Conservation (phyloP, 92 coral and sea anemone genomes). For the Anthopleura xanthogrammica region DNA sequence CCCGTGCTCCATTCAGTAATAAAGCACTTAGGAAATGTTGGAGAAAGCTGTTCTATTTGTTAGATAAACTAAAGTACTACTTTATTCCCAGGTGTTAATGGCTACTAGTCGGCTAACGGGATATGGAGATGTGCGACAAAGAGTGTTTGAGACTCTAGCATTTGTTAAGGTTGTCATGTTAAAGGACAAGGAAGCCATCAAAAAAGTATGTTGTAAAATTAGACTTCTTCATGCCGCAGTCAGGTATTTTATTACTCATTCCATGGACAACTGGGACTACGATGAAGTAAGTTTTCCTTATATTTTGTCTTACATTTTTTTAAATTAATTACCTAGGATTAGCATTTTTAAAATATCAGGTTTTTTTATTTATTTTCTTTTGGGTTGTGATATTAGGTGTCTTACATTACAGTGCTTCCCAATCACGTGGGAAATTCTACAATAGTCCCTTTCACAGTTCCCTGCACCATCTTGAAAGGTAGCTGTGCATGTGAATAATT, state of each 20-base stretch:
- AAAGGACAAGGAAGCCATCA: slow-evolving; percentile 26
- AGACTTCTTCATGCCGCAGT: slow-evolving; percentile 51
- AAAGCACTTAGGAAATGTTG: no score
- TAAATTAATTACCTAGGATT: not conserved
- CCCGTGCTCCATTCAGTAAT: no score
- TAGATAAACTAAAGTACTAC: no score
- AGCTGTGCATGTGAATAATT: no score
- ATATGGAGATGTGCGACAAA: slow-evolving; percentile 32
- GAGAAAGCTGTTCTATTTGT: no score
- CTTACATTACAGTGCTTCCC: no score
- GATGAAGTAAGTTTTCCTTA: slow-evolving; percentile 12
- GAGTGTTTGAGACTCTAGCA: slow-evolving; percentile 46
- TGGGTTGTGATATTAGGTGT: no score
- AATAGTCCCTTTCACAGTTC: no score
- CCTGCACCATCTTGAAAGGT: no score
- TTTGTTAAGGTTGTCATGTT: slow-evolving; percentile 41
- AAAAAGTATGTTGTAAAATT: slow-evolving; percentile 27
- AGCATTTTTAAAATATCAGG: not conserved
- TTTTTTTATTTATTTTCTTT: no score
- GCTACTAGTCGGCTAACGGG: slow-evolving; percentile 39
- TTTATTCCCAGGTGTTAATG: slow-evolving; percentile 22
- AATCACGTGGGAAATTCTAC: no score
- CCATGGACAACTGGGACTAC: slow-evolving; percentile 24
- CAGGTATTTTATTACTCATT: slow-evolving; percentile 27
- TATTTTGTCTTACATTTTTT: not conserved